Base-by-base conservation (phyloP, 1,140 invertebrate species). In the Caenorhabditis latens region DNA sequence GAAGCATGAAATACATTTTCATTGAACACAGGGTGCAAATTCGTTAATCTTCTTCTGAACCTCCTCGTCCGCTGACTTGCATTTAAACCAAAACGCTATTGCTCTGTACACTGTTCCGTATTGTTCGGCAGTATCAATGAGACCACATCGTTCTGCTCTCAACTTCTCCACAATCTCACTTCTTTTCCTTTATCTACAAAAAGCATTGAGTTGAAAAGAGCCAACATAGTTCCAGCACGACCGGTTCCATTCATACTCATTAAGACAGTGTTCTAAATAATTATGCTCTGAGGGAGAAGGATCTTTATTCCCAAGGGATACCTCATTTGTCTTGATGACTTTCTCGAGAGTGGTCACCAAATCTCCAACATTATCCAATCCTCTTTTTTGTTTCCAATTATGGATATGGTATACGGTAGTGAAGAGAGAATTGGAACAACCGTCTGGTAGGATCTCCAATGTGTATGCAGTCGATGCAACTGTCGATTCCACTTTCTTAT, bases 351-450 rank as follows among this genome's bases (percentile, higher is more conserved):
- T n/a, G n/a, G n/a, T n/a, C n/a, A n/a, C n/a, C n/a, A n/a, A n/a
- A n/a, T n/a, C n/a, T n/a, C n/a, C n/a, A n/a, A n/a, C n/a, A n/a
- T n/a, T n/a, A n/a, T n/a, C n/a, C n/a, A n/a, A n/a, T n/a, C n/a
- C n/a, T n/a, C n/a, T n/a, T n/a, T n/a, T n/a, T n/a, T n/a, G n/a
- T n/a, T n/a, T n/a, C n/a, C n/a, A n/a, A n/a, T n/a, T n/a, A n/a
- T n/a, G n/a, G n/a, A n/a, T n/a, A n/a, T n/a, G n/a, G n/a, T n/a
- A n/a, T n/a, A n/a, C n/a, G n/a, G n/a, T n/a, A n/a, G n/a, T n/a
- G 11, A 89, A 87, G 53, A 63, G 84, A 11, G 89, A 90, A 32
- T 14, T 32, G 13, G 88, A 90, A 55, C 58, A 19, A 57, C 82
- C 82, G 46, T 83, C 82, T 2, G 82, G 82, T 19, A 83, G 82